Evolutionary conservation across 2,797 vertebrate genomes (phyloP), one percentile per base, ranked within the genome.

Genomic region (Danio jaintianensis): DNA sequence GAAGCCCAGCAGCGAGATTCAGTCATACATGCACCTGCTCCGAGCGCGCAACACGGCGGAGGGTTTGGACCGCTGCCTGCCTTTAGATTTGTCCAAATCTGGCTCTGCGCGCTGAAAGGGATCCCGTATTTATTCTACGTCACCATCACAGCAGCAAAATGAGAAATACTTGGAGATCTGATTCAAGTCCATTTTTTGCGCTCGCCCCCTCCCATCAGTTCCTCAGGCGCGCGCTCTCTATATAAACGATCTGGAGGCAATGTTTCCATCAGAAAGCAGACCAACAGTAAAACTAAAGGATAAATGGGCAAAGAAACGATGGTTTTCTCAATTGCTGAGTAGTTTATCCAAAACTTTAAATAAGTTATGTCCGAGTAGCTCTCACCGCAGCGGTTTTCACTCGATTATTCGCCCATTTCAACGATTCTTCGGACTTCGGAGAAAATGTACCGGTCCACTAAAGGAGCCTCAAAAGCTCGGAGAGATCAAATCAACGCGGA

Each of bases 401-500:
- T 6, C 56, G 15, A 71, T n/a, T 50, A 36, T 63, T 52, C 48
- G 15, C 63, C 67, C 20, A 1, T 63, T 63, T 1, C 18, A 71
- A 53, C 68, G 36, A 55, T 52, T 71, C 10, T 38, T 80, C 16
- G 78, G 67, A 62, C 18, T 18, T 55, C n/a, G n/a, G 68, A 45
- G 16, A 85, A 75, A 86, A 94, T 95, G 94, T 94, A 94, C 85
- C 92, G 94, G 71, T 95, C 94, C 70, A 95, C 94, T 40, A 95
- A 95, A 88, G 94, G 94, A 75, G 94, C 94, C 15, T 95, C 94
- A 53, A 95, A 95, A 89, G 94, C 94, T 76, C 91, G 94, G 82
- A 91, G 94, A 69, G 94, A 95, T 85, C 94, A 95, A 86, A 95
- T 95, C 90, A 95, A 95, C 86, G 90, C 92, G 0, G 94, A 95